Conservation (phyloP, 2,797 vertebrate genomes). For the Basileuterus tristriatus region DNA sequence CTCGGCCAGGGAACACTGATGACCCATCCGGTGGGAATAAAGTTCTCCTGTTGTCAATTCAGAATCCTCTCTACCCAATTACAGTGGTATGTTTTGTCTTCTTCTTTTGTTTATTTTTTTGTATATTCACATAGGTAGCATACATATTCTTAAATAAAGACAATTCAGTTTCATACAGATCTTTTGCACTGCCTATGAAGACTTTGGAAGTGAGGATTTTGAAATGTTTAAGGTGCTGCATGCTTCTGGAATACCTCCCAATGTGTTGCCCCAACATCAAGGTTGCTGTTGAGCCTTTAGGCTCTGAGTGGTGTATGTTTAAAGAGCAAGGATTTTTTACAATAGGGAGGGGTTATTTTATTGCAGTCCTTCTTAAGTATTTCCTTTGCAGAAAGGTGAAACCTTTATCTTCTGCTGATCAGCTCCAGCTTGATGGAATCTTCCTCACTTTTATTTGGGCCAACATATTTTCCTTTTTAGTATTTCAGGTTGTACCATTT, state of each 20-base stretch:
- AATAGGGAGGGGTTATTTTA: neutral
- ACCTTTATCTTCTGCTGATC: neutral
- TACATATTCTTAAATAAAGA: neutral
- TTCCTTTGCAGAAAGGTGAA: neutral
- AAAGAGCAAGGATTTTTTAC: neutral
- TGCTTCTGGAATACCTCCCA: neutral
- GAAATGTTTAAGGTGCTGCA: neutral
- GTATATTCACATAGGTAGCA: neutral
- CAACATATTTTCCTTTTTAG: neutral
- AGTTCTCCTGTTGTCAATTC: constrained; percentile 95
- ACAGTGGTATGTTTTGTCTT: constrained; percentile 85
- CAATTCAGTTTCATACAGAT: neutral
- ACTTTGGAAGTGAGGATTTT: neutral
- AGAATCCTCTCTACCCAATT: constrained; percentile 97
- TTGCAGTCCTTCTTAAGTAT: neutral
- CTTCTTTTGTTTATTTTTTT: no score
- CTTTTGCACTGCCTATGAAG: neutral
- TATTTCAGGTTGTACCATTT: neutral
- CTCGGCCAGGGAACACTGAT: constrained; percentile 91
- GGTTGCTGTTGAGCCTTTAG: neutral
- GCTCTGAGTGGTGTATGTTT: neutral
- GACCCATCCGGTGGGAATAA: constrained; percentile 96
- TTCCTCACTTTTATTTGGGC: neutral
- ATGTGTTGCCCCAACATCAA: neutral
- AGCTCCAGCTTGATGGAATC: neutral